Base-by-base conservation (phyloP, 2,797 vertebrate genomes). In the Trachops cirrhosus region DNA sequence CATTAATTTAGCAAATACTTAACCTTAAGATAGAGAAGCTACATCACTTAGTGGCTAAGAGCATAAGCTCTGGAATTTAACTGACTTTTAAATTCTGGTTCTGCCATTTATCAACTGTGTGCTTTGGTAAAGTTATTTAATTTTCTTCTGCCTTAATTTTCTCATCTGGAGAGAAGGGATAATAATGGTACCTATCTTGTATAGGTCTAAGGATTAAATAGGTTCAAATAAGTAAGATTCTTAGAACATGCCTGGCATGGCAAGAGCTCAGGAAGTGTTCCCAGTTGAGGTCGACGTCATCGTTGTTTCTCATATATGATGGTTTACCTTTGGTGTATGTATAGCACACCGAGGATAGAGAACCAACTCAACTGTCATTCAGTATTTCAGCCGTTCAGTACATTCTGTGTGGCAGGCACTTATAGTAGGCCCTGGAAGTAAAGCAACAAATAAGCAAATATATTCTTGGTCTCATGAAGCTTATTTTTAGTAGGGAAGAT, bases 401-500 rank as follows among this genome's bases (percentile, higher is more conserved):
- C 21, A 62, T 75, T 86, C n/a, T 74, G 1, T 64, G 10, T 79
- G 34, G 29, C 9, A n/a, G 29, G 59, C 24, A n/a, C 50, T 62
- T 62, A 3, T 73, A 46, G 41, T 70, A 32, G 57, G 34, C 70
- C 21, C 29, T 46, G 12, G 26, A 52, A 90, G 74, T 68, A 68
- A 73, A 75, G 39, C 41, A 80, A 21, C 75, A 87, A 84, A 59
- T 67, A 64, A 70, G 48, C 48, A 92, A 87, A 70, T 19, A 50
- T 44, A 19, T 18, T 26, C 7, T 93, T 90, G 29, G 26, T 62
- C 29, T 80, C 39, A n/a, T 46, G 73, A 74, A 91, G 46, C 54
- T 91, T 89, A 52, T n/a, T 91, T 84, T 97, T 64, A 85, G 67
- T 59, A 79, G 41, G 26, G 22, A 93, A 91, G 77, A 52, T 22